A percentile compares a stretch with the other conserved stretches of the same genome.
Evolutionary conservation across 2,888 invertebrate species (phyloP).

Genomic region (Diachrysia chrysitis): DNA sequence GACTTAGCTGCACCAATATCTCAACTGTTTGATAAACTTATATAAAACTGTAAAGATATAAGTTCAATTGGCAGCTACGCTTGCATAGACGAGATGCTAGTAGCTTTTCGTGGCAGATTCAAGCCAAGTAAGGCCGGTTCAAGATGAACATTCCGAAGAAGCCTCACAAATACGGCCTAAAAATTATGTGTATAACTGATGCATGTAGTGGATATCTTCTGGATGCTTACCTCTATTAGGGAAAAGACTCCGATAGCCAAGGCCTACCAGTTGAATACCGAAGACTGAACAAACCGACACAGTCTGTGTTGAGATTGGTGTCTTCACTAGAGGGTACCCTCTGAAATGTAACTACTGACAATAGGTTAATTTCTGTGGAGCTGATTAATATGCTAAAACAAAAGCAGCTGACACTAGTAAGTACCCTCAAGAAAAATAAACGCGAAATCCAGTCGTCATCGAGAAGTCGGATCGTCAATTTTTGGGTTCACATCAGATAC

Average conservation of each 20-base stretch:
- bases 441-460: not conserved
- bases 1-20: constrained; percentile 44
- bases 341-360: constrained; percentile 46
- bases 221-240: not conserved
- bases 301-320: constrained; percentile 37
- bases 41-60: constrained; percentile 23
- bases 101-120: not conserved
- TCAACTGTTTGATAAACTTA: constrained; percentile 38
- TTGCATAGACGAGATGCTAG: not conserved
- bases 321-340: constrained; percentile 37
- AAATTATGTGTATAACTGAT: not conserved
- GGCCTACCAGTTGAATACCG: constrained; percentile 32
- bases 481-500: constrained; percentile 13
- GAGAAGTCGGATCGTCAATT: not conserved
- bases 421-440: constrained; percentile 36
- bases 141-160: not conserved
- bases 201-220: not conserved
- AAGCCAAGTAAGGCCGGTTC: no score
- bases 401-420: constrained; percentile 37
- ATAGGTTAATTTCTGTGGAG: constrained; percentile 50
- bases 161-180: not conserved
- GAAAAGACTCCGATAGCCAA: constrained; percentile 39
- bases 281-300: constrained; percentile 24
- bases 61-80: constrained; percentile 21
- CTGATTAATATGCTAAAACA: constrained; percentile 31